Evolutionary conservation across 2,888 invertebrate species (phyloP).

Genomic region (Folsomia manolachei): DNA sequence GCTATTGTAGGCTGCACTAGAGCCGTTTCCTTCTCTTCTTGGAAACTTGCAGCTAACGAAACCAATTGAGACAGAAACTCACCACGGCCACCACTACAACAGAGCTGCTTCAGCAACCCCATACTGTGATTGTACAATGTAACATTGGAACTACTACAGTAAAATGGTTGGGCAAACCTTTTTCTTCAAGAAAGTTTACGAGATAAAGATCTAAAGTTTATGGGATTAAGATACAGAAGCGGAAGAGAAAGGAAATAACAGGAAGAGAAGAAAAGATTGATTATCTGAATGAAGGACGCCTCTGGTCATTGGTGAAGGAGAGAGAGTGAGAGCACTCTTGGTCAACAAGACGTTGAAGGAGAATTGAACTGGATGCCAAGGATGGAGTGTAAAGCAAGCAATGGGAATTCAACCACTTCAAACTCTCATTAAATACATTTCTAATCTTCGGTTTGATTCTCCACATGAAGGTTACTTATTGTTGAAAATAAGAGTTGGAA

Average conservation of each 20-base stretch:
- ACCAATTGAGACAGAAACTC: not conserved
- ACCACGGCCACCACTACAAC: not conserved
- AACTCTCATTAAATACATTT: constrained; percentile 12
- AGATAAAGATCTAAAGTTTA: constrained; percentile 10
- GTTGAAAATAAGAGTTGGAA: no score
- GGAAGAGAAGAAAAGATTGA: constrained; percentile 15
- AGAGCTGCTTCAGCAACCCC: no score
- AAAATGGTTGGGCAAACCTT: not conserved
- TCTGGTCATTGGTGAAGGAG: not conserved
- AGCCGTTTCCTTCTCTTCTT: not conserved
- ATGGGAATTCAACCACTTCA: not conserved
- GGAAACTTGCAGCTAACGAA: not conserved
- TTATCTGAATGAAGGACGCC: constrained; percentile 5
- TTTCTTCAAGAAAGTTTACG: not conserved
- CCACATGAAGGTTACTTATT: no score
- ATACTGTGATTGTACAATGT: no score
- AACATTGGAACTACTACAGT: not conserved
- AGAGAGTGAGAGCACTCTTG: constrained; percentile 1
- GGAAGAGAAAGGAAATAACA: constrained; percentile 14
- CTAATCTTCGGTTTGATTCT: not conserved
- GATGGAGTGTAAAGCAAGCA: constrained; percentile 6
- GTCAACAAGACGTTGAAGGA: constrained; percentile 16
- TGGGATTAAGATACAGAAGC: not conserved
- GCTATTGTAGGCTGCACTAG: not conserved
- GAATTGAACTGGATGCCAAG: not conserved